A percentile compares a stretch with the other conserved stretches of the same genome.
Evolutionary conservation across 2,888 invertebrate species (phyloP).

Genomic region (Trichacis sp.): DNA sequence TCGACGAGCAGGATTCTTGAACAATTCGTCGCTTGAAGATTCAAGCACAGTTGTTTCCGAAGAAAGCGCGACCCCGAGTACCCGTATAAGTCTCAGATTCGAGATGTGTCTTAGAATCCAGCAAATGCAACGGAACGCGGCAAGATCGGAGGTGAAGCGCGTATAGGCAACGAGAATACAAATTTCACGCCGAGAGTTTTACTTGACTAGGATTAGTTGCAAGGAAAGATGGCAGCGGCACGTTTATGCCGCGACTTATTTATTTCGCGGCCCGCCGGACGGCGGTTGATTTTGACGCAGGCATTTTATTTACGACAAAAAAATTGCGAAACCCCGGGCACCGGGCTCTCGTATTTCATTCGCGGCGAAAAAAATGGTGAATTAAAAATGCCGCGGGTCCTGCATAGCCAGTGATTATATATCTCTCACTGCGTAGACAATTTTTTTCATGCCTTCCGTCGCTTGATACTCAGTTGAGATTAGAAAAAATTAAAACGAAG

Average conservation of each 20-base stretch:
- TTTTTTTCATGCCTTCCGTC: constrained; percentile 21
- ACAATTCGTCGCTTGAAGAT: background rate
- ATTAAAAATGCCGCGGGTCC: constrained; percentile 22
- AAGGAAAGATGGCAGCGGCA: constrained; percentile 3
- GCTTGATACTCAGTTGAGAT: constrained; percentile 25
- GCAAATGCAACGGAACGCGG: constrained; percentile 30
- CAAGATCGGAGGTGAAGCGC: constrained; percentile 25
- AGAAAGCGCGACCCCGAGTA: constrained; percentile 19
- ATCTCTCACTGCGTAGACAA: constrained; percentile 13
- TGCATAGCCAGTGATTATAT: constrained; percentile 7
- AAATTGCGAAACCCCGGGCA: constrained; percentile 11
- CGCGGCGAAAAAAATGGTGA: constrained; percentile 9
- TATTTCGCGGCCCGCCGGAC: constrained; percentile 8
- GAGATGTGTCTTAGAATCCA: constrained; percentile 34
- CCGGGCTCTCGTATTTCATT: constrained; percentile 23
- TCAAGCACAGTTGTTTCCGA: background rate
- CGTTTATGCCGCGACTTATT: constrained; percentile 16
- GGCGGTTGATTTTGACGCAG: constrained; percentile 10
- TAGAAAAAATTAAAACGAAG: constrained; percentile 22
- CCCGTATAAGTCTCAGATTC: constrained; percentile 20
- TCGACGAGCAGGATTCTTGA: no score
- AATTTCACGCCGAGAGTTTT: constrained; percentile 20
- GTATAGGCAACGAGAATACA: constrained; percentile 39
- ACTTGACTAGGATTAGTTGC: constrained; percentile 24
- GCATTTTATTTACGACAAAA: constrained; percentile 5